A percentile compares a stretch with the other conserved stretches of the same genome.
These are phyloP conservation scores for Heliothis peltigera DNA, from an alignment of 2,888 invertebrate genomes.

Conservation along the genomic window DNA sequence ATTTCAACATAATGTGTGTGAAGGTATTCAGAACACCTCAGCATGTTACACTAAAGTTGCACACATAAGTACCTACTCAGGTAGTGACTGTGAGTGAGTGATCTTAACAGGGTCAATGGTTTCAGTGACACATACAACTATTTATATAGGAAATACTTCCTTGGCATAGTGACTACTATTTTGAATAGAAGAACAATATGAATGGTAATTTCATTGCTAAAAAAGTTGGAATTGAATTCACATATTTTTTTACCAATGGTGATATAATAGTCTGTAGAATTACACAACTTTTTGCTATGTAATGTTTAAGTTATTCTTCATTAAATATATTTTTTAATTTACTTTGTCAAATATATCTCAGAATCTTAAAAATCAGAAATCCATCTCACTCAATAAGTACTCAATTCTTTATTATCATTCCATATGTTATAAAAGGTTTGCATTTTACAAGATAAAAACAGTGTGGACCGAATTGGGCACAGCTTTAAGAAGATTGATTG, in stretches of 20 bases:
- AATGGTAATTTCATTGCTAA: background rate
- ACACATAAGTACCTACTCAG: background rate
- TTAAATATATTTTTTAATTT: no score
- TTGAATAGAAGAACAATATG: background rate
- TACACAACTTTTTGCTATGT: background rate
- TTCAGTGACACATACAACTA: constrained; percentile 36
- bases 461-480: no score
- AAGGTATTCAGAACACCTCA: constrained; percentile 4
- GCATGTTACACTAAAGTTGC: background rate
- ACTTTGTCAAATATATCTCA: no score
- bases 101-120: constrained; percentile 36
- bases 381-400: no score
- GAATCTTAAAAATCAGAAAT: no score
- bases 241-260: background rate
- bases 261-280: no score
- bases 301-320: no score
- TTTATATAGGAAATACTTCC: constrained; percentile 13
- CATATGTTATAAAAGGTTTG: no score
- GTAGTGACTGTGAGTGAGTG: constrained; percentile 7
- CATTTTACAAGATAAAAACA: no score
- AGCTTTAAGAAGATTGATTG: no score
- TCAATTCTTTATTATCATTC: no score
- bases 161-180: constrained; percentile 12
- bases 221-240: no score
- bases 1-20: background rate